phyloP scores from a whole-genome alignment of 2,797 vertebrate species.

The Masticophis lateralis region DNA sequence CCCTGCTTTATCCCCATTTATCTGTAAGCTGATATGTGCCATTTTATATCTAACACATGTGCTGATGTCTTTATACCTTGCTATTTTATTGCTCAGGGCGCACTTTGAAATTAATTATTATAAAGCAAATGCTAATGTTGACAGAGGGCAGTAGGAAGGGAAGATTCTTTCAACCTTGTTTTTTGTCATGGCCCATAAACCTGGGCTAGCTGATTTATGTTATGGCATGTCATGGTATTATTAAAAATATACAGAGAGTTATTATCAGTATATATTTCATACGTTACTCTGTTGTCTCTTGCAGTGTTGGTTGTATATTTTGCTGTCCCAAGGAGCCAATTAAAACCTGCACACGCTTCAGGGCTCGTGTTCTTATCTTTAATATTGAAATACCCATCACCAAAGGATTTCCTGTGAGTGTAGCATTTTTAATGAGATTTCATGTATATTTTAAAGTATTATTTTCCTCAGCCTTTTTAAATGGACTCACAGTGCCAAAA shows the following conservation, averaged over 20 bases:
- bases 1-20: background rate
- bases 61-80: background rate
- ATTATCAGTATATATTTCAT: background rate
- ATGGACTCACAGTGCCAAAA: too few relatives aligned
- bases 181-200: background rate
- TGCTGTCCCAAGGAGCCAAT: slow-evolving; percentile 92
- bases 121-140: background rate
- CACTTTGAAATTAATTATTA: background rate
- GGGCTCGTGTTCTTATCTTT: slow-evolving; percentile 92
- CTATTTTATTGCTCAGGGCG: background rate
- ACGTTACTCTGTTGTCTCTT: slow-evolving; percentile 25
- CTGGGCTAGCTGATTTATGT: background rate
- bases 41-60: background rate
- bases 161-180: background rate
- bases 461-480: background rate
- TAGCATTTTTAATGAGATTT: slow-evolving; percentile 29
- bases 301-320: slow-evolving; percentile 91
- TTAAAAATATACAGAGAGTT: background rate
- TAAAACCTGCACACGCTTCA: slow-evolving; percentile 87
- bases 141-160: background rate
- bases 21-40: background rate
- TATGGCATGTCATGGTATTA: background rate
- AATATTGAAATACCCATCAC: slow-evolving; percentile 95
- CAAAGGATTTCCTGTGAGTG: slow-evolving; percentile 95
- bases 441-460: background rate